These are phyloP conservation scores for Phenganax stokvisi DNA, from an alignment of 92 coral and sea anemone genomes.

Conservation along the genomic window DNA sequence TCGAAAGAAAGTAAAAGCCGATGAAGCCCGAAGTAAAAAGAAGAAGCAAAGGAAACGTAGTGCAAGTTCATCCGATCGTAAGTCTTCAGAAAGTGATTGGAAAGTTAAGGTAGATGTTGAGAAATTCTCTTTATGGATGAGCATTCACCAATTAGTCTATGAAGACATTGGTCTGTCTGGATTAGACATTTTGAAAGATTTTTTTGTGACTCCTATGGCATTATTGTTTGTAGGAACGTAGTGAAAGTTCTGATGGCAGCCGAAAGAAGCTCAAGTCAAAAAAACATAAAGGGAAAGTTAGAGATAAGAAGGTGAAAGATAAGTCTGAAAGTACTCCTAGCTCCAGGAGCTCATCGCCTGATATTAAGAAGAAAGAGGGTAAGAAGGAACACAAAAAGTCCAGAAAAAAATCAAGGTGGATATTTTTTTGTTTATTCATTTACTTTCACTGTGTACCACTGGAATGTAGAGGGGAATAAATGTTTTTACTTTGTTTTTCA, in stretches of 20 bases:
- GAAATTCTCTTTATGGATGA: too few relatives aligned
- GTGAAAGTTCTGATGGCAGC: conserved; percentile 31
- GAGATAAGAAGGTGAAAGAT: conserved; percentile 52
- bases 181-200: background rate
- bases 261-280: conserved; percentile 42
- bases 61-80: conserved; percentile 51
- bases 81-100: conserved; percentile 28
- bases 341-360: conserved; percentile 28
- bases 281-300: conserved; percentile 63
- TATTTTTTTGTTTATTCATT: conserved; percentile 36
- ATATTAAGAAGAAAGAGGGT: conserved; percentile 48
- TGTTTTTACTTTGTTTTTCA: background rate
- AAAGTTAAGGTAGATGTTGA: background rate
- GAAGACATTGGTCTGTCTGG: too few relatives aligned
- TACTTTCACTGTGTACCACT: background rate
- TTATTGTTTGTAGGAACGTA: conserved; percentile 48
- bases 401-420: conserved; percentile 70
- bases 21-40: conserved; percentile 63
- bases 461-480: background rate
- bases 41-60: conserved; percentile 64
- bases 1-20: conserved; percentile 45
- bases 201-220: conserved; percentile 17
- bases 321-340: conserved; percentile 10
- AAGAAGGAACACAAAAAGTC: conserved; percentile 57
- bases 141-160: too few relatives aligned